Percentiles rank a stretch among this genome's conserved stretches.
These are phyloP conservation scores for Bufo gargarizans DNA, from an alignment of 2,113 vertebrate species.

Conservation along the genomic window DNA sequence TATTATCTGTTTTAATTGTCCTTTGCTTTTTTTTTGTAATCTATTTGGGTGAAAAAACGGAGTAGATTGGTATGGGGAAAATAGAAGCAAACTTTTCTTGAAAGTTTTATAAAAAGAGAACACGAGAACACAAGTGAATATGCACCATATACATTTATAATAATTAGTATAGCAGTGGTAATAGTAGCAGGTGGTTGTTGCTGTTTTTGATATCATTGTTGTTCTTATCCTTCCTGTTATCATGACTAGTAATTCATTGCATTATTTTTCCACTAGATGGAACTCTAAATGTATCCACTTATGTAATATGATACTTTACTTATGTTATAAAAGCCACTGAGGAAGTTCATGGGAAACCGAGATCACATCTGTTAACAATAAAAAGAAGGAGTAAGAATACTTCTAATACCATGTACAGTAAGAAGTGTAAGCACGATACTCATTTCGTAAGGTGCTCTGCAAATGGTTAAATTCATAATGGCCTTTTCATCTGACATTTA, in stretches of 20 bases:
- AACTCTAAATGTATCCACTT: constrained; percentile 12
- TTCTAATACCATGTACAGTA: background rate
- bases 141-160: background rate
- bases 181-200: background rate
- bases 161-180: too few relatives aligned
- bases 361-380: constrained; percentile 18
- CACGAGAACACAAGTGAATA: too few relatives aligned
- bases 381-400: background rate
- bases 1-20: too few relatives aligned
- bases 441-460: background rate
- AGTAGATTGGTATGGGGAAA: too few relatives aligned
- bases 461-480: constrained; percentile 52
- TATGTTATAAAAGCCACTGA: background rate
- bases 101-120: too few relatives aligned
- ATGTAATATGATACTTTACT: background rate
- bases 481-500: constrained; percentile 53
- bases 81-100: too few relatives aligned
- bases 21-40: too few relatives aligned
- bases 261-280: constrained; percentile 43
- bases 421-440: background rate
- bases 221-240: background rate
- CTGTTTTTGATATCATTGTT: background rate
- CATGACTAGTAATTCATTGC: background rate
- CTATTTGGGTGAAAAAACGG: too few relatives aligned
- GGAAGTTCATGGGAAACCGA: background rate